Conservation (phyloP, 2,888 invertebrate species). For the Tipula helvola region DNA sequence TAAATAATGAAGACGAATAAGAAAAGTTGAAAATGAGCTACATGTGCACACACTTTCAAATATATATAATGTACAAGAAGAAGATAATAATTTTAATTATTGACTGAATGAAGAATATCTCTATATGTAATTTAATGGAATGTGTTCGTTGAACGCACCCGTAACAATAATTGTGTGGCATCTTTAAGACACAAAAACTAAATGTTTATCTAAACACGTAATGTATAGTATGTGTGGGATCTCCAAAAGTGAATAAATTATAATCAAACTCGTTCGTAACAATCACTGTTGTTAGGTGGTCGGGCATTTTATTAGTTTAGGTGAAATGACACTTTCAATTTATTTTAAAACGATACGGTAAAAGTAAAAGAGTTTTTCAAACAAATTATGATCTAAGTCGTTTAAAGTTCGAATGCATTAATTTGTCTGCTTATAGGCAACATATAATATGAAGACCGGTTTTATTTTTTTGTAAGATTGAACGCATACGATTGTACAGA, state of each 20-base stretch:
- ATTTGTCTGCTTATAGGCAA: too few species aligned
- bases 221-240: too few species aligned
- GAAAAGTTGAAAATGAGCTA: not conserved
- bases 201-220: too few species aligned
- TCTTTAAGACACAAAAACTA: not conserved
- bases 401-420: not conserved
- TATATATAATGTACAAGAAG: not conserved
- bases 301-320: not conserved
- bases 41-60: not conserved
- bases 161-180: not conserved
- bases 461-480: too few species aligned
- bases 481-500: too few species aligned
- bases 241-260: not conserved
- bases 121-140: not conserved
- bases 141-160: not conserved
- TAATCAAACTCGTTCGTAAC: not conserved
- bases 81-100: not conserved
- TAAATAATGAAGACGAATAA: not conserved
- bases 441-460: too few species aligned
- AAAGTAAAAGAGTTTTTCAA: not conserved
- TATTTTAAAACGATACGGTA: not conserved
- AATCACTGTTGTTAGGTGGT: not conserved
- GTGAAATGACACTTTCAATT: not conserved
- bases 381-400: not conserved
- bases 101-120: not conserved